Percentiles rank a stretch among this genome's conserved stretches.
These are phyloP conservation scores for Baryphthengus martii DNA, from an alignment of 2,113 vertebrate genomes.

Conservation along the genomic window DNA sequence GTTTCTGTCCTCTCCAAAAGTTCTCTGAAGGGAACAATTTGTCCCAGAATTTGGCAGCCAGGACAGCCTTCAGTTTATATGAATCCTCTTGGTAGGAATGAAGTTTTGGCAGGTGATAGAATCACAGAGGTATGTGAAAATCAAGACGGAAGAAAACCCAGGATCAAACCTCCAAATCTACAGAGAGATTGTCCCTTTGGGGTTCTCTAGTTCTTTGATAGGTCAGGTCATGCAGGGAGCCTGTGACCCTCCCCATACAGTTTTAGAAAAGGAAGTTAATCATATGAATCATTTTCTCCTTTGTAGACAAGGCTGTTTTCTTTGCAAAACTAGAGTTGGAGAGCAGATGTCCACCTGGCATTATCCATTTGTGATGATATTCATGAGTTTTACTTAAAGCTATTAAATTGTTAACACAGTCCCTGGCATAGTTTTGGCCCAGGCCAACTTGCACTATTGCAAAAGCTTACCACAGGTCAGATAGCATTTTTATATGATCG, in stretches of 20 bases:
- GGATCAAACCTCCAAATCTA: slow-evolving; percentile 28
- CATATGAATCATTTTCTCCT: neutral
- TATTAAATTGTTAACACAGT: neutral
- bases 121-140: slow-evolving; percentile 37
- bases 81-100: slow-evolving; percentile 42
- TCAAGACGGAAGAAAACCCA: slow-evolving; percentile 43
- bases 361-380: neutral
- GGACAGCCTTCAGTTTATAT: slow-evolving; percentile 8
- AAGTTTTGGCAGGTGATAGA: slow-evolving; percentile 37
- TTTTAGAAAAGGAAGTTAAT: neutral
- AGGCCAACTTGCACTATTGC: neutral
- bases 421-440: neutral
- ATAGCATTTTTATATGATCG: neutral
- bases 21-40: slow-evolving; percentile 56
- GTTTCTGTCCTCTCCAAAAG: slow-evolving; percentile 44
- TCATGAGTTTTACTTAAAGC: neutral
- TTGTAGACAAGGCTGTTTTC: neutral
- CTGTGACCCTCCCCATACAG: neutral
- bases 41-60: slow-evolving; percentile 55
- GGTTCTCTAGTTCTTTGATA: slow-evolving; percentile 33
- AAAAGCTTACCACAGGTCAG: neutral
- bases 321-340: neutral
- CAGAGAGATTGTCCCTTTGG: slow-evolving; percentile 39
- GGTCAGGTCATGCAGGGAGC: neutral
- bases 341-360: neutral